Percentiles rank a stretch among this genome's conserved stretches.
Conservation (phyloP, 2,888 invertebrate species). For the Drosophila neonasuta region DNA sequence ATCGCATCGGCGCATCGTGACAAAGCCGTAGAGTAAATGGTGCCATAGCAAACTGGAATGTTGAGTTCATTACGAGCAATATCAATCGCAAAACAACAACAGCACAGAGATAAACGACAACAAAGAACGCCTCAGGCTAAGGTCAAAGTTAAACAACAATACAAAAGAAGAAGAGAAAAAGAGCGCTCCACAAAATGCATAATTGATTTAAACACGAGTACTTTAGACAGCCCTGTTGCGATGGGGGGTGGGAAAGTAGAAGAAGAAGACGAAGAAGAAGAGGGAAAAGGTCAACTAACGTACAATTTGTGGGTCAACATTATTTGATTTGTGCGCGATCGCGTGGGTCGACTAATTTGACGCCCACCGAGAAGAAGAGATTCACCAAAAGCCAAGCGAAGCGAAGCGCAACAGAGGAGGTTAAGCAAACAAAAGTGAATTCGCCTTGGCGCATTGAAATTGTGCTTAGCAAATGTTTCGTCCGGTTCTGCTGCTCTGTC, state of each 20-base stretch:
- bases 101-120: constrained; percentile 53
- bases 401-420: constrained; percentile 22
- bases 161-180: constrained; percentile 17
- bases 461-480: constrained; percentile 49
- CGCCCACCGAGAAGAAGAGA: constrained; percentile 59
- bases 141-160: constrained; percentile 70
- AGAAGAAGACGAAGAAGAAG: background rate
- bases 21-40: constrained; percentile 65
- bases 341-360: constrained; percentile 72
- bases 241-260: constrained; percentile 5
- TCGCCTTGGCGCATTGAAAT: constrained; percentile 66
- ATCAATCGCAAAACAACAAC: constrained; percentile 38
- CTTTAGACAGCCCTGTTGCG: constrained; percentile 26
- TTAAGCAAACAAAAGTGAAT: constrained; percentile 74
- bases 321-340: constrained; percentile 72
- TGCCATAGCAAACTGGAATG: constrained; percentile 75
- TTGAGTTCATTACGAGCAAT: constrained; percentile 59
- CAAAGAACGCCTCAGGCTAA: constrained; percentile 69
- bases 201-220: constrained; percentile 78
- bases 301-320: constrained; percentile 75
- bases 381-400: constrained; percentile 40
- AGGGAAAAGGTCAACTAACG: constrained; percentile 72
- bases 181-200: constrained; percentile 71
- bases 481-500: constrained; percentile 61
- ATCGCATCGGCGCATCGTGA: constrained; percentile 64